Percentiles rank a stretch among this genome's conserved stretches.
These are phyloP conservation scores for Ictalurus punctatus DNA, from an alignment of 2,113 vertebrate species.

Conservation along the genomic window DNA sequence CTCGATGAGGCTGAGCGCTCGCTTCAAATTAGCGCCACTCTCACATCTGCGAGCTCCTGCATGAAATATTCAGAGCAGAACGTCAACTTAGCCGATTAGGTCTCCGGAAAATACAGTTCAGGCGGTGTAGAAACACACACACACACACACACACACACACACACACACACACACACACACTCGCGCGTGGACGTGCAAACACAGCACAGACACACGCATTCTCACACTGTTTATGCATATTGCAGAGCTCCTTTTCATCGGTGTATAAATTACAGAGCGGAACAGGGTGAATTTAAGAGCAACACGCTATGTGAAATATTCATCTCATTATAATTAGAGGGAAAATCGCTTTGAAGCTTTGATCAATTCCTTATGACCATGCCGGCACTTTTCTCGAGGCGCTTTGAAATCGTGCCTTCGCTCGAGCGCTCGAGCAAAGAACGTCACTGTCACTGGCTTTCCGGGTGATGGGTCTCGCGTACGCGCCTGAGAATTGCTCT, in stretches of 20 bases:
- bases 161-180: conserved; percentile 45
- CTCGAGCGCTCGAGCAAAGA: conserved; percentile 4
- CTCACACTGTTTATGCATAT: conserved; percentile 39
- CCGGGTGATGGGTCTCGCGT: not conserved
- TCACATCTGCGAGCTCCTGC: conserved; percentile 65
- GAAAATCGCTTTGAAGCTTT: conserved; percentile 46
- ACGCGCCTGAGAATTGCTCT: not conserved
- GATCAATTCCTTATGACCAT: conserved; percentile 52
- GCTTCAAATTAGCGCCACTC: conserved; percentile 63
- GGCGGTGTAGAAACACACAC: conserved; percentile 25
- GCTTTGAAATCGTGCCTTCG: conserved; percentile 33
- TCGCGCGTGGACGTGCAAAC: not conserved
- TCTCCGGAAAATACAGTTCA: conserved; percentile 50
- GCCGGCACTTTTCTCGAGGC: conserved; percentile 27
- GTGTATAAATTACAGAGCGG: conserved; percentile 38
- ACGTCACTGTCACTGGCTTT: not conserved
- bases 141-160: not conserved
- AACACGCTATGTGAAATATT: conserved; percentile 43
- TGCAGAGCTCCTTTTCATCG: conserved; percentile 20
- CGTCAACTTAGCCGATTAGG: conserved; percentile 60
- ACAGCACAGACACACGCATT: conserved; percentile 8
- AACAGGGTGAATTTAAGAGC: conserved; percentile 32
- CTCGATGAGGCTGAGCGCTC: conserved; percentile 63
- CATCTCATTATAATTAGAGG: conserved; percentile 41
- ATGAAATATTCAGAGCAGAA: conserved; percentile 73